These are phyloP conservation scores for Heteropelma amictum DNA, from an alignment of 2,888 invertebrate species.

Conservation along the genomic window DNA sequence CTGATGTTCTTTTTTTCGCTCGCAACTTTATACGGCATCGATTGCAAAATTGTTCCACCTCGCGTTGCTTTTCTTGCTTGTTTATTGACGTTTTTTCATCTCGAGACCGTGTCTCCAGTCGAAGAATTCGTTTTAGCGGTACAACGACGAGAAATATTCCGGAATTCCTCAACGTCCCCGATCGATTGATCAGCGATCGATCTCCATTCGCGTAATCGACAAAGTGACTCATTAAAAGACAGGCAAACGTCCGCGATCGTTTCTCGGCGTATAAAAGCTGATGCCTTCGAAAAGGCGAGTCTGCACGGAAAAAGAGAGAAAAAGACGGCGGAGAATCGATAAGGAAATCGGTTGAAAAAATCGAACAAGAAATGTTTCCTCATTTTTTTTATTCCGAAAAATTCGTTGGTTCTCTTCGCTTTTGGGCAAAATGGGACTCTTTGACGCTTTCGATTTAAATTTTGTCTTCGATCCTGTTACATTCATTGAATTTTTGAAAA, in stretches of 20 bases:
- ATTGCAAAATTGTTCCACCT: conserved; percentile 15
- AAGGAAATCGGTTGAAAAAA: conserved; percentile 51
- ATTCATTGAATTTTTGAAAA: too few relatives aligned
- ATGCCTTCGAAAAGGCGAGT: too few relatives aligned
- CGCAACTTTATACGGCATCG: conserved; percentile 9
- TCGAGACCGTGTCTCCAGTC: background rate
- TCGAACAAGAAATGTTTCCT: too few relatives aligned
- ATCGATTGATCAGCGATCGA: conserved; percentile 45
- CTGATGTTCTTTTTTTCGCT: conserved; percentile 13
- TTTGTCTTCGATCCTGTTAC: too few relatives aligned
- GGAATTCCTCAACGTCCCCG: conserved; percentile 43
- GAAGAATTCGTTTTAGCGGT: conserved; percentile 31
- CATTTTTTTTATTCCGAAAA: too few relatives aligned
- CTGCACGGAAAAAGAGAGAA: conserved; percentile 18
- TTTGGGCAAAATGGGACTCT: too few relatives aligned
- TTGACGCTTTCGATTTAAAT: too few relatives aligned
- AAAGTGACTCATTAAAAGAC: conserved; percentile 51
- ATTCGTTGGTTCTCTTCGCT: too few relatives aligned
- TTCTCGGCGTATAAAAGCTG: too few relatives aligned
- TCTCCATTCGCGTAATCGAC: conserved; percentile 50
- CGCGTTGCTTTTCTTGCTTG: too few relatives aligned
- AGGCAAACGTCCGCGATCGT: too few relatives aligned
- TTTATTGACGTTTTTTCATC: background rate
- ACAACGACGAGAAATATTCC: conserved; percentile 26
- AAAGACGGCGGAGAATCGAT: conserved; percentile 40